These are phyloP conservation scores for Chloroclystis v-ata DNA, from an alignment of 2,888 invertebrate genomes.

Conservation along the genomic window DNA sequence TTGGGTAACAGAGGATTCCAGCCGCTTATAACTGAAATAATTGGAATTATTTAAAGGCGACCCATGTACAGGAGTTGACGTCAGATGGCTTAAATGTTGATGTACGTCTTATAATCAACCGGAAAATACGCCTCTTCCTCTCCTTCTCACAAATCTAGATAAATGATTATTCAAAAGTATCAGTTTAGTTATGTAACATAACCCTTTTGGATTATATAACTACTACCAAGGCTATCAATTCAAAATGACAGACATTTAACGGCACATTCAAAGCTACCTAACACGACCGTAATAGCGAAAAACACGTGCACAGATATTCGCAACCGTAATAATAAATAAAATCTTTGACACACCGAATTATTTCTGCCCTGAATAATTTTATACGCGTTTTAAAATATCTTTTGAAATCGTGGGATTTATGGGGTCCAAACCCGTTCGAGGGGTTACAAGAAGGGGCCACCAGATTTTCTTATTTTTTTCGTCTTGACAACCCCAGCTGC, in stretches of 20 bases:
- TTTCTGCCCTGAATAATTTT: conserved; percentile 76
- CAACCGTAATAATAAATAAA: conserved; percentile 59
- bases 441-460: conserved; percentile 60
- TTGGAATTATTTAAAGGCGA: too few relatives aligned
- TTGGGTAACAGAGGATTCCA: too few relatives aligned
- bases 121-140: too few relatives aligned
- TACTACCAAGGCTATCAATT: background rate
- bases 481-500: conserved; percentile 75
- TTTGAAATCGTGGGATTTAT: conserved; percentile 76
- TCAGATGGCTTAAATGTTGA: too few relatives aligned
- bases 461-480: conserved; percentile 69
- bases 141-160: too few relatives aligned
- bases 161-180: too few relatives aligned
- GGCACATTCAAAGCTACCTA: conserved; percentile 18
- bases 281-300: conserved; percentile 29
- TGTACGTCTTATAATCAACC: too few relatives aligned
- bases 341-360: conserved; percentile 61
- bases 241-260: conserved; percentile 16
- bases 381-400: conserved; percentile 77
- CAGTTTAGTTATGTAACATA: too few relatives aligned
- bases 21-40: too few relatives aligned
- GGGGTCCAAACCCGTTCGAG: conserved; percentile 71
- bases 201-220: too few relatives aligned
- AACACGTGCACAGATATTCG: conserved; percentile 61
- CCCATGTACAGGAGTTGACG: too few relatives aligned